These are phyloP conservation scores for Takifugu rubripes DNA, from an alignment of 2,797 vertebrate genomes.

Conservation along the genomic window DNA sequence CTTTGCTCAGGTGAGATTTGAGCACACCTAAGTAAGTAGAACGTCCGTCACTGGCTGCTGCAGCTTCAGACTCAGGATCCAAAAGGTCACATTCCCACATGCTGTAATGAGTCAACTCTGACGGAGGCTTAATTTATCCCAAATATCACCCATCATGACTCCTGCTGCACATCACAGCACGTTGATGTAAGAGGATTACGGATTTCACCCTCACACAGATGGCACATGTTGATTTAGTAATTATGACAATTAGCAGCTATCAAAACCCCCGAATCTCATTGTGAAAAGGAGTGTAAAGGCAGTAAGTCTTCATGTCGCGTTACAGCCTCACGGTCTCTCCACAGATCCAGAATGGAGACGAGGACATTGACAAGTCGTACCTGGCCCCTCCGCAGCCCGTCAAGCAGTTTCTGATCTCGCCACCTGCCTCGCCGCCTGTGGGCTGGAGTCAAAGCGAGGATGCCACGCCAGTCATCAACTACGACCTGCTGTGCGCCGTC, in stretches of 20 bases:
- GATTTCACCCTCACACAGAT: slow-evolving; percentile 34
- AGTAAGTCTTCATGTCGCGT: neutral
- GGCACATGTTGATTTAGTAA: slow-evolving; percentile 41
- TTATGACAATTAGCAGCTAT: slow-evolving; percentile 44
- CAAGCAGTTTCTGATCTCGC: slow-evolving; percentile 97
- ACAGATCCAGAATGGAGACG: slow-evolving; percentile 85
- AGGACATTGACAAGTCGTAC: slow-evolving; percentile 88
- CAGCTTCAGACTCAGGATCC: neutral
- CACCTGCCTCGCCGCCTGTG: slow-evolving; percentile 90
- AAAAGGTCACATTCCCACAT: slow-evolving; percentile 3
- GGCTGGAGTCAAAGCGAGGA: slow-evolving; percentile 97
- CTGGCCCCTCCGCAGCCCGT: slow-evolving; percentile 90
- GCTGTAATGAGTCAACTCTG: slow-evolving; percentile 1
- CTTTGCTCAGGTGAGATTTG: slow-evolving; percentile 87
- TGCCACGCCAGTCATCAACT: slow-evolving; percentile 91
- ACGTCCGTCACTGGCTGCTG: too few species aligned
- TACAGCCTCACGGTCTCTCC: neutral
- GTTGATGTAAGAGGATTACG: slow-evolving; percentile 49
- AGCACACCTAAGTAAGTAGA: neutral
- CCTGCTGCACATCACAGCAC: slow-evolving; percentile 26
- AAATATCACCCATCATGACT: slow-evolving; percentile 23
- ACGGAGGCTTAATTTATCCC: slow-evolving; percentile 3
- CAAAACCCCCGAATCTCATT: slow-evolving; percentile 26
- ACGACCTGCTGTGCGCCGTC: slow-evolving; percentile 94
- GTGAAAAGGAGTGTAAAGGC: slow-evolving; percentile 16